phyloP scores from a whole-genome alignment of 2,797 vertebrate species.

The Girardinus metallicus region DNA sequence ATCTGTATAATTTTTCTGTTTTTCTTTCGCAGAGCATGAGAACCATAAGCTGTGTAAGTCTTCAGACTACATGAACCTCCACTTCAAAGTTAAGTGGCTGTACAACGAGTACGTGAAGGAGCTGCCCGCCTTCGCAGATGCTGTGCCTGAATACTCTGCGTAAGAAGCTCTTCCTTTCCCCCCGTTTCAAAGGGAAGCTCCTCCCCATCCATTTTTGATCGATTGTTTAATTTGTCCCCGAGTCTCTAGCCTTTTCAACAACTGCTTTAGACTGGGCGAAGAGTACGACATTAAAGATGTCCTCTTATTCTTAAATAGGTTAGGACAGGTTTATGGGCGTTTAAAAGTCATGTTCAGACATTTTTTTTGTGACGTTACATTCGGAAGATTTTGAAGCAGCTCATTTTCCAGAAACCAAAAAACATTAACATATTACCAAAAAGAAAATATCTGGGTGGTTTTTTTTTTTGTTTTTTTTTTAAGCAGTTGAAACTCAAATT shows the following conservation, averaged over 20 bases:
- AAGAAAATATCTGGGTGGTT: too few relatives aligned
- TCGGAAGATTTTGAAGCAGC: too few relatives aligned
- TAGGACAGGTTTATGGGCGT: too few relatives aligned
- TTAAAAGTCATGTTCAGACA: too few relatives aligned
- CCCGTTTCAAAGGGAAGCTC: constrained; percentile 13
- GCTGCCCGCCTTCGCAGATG: constrained; percentile 84
- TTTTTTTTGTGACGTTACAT: too few relatives aligned
- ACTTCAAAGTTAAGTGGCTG: constrained; percentile 99
- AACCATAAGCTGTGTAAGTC: constrained; percentile 91
- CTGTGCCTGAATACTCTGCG: constrained; percentile 92
- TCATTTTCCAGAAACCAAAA: too few relatives aligned
- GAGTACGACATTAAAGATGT: background rate
- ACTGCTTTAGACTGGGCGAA: background rate
- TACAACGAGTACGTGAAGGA: constrained; percentile 92
- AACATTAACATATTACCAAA: too few relatives aligned
- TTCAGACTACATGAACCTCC: constrained; percentile 98
- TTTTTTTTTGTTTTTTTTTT: too few relatives aligned
- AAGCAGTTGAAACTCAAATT: too few relatives aligned
- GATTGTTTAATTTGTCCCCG: background rate
- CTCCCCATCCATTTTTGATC: background rate
- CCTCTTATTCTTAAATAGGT: too few relatives aligned
- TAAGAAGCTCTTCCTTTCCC: constrained; percentile 73
- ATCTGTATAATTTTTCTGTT: background rate
- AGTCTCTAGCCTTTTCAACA: background rate
- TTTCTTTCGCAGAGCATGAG: constrained; percentile 87